Conservation (phyloP, 2,113 vertebrate genomes). For the Taurulus bubalis region DNA sequence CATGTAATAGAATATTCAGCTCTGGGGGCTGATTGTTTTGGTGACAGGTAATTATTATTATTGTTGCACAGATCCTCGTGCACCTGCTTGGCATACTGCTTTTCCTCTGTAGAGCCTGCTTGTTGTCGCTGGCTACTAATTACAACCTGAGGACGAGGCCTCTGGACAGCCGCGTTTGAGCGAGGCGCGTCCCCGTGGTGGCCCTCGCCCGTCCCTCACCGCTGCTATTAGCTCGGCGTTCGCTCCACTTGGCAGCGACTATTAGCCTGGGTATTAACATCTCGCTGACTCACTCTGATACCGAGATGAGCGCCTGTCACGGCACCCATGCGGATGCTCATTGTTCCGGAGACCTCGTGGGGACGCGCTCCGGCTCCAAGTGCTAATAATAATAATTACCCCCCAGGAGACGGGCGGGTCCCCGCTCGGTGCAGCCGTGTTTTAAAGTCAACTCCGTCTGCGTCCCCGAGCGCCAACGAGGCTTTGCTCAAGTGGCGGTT, state of each 20-base stretch:
- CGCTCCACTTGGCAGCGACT: conserved; percentile 80
- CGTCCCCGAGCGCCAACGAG: conserved; percentile 34
- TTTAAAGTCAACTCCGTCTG: conserved; percentile 50
- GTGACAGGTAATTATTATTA: conserved; percentile 82
- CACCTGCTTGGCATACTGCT: conserved; percentile 61
- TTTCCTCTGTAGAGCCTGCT: conserved; percentile 63
- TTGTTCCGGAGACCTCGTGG: conserved; percentile 55
- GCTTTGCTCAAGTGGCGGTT: conserved; percentile 25
- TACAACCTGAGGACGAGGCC: conserved; percentile 71
- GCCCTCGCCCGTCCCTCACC: conserved; percentile 68
- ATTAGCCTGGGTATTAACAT: conserved; percentile 76
- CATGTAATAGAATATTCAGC: conserved; percentile 78
- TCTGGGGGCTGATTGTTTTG: conserved; percentile 74
- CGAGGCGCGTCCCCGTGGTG: conserved; percentile 61
- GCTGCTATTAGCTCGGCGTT: conserved; percentile 73
- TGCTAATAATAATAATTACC: conserved; percentile 80
- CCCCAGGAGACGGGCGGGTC: conserved; percentile 52
- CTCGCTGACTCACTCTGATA: conserved; percentile 54
- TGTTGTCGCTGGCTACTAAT: conserved; percentile 85
- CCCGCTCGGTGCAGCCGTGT: conserved; percentile 44
- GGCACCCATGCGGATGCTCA: conserved; percentile 56
- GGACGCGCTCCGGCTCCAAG: conserved; percentile 45
- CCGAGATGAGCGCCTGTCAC: conserved; percentile 48
- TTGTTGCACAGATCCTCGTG: conserved; percentile 63
- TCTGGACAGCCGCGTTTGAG: conserved; percentile 67